A percentile compares a stretch with the other conserved stretches of the same genome.
Evolutionary conservation across 2,888 invertebrate species (phyloP).

Genomic region (Rhyacophila evoluta): DNA sequence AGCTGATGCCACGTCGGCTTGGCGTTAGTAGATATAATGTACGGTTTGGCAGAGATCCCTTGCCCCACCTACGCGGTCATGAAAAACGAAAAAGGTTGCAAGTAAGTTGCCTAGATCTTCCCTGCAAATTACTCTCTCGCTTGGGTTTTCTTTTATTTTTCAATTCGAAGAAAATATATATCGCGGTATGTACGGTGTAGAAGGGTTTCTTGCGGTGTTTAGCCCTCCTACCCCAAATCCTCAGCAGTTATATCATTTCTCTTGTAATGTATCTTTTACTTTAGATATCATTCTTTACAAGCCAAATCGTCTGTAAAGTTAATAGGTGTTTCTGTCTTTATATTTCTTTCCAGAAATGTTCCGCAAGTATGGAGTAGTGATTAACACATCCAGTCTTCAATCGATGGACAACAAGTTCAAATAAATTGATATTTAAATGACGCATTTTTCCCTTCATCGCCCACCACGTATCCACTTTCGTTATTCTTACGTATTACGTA

Average conservation of each 20-base stretch:
- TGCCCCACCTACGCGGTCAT: neutral
- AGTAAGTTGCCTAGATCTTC: conserved; percentile 1
- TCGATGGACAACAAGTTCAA: no score
- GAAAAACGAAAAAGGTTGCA: conserved; percentile 9
- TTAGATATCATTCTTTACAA: neutral
- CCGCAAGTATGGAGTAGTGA: no score
- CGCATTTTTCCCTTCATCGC: no score
- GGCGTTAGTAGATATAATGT: neutral
- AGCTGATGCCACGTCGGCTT: neutral
- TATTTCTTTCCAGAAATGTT: no score
- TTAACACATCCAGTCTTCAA: no score
- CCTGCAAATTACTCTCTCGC: conserved; percentile 12
- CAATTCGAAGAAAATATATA: conserved; percentile 17
- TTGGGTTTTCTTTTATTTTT: conserved; percentile 17
- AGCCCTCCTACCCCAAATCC: neutral
- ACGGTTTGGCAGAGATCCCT: neutral
- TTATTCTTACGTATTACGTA: no score
- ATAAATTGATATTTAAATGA: no score
- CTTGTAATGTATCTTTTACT: neutral
- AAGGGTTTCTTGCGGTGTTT: conserved; percentile 16
- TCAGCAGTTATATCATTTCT: neutral
- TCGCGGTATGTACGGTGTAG: neutral
- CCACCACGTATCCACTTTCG: no score
- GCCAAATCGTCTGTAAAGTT: neutral
- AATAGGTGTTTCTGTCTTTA: neutral